These are phyloP conservation scores for Nomada goodeniana DNA, from an alignment of 2,888 invertebrate genomes.

Conservation along the genomic window DNA sequence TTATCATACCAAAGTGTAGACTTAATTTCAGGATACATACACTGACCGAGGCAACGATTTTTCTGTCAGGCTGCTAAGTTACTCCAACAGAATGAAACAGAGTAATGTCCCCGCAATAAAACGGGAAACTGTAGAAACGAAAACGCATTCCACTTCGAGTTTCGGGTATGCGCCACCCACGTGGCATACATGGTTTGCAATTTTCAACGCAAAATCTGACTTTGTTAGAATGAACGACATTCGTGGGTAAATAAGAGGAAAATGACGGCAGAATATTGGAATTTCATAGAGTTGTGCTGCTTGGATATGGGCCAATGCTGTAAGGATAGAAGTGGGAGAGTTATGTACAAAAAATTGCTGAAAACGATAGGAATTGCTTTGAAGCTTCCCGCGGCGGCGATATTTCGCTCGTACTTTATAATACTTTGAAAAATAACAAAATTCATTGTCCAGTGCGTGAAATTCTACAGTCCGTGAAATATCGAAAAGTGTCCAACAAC, in stretches of 20 bases:
- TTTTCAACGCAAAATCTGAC: not conserved
- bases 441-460: not conserved
- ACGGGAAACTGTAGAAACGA: too few species aligned
- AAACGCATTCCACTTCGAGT: too few species aligned
- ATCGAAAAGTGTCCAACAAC: too few species aligned
- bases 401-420: not conserved
- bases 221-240: not conserved
- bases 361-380: constrained; percentile 8
- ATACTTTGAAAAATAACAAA: not conserved
- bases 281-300: constrained; percentile 7
- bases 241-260: constrained; percentile 11
- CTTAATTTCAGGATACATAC: too few species aligned
- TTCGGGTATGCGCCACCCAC: not conserved
- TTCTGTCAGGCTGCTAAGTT: too few species aligned
- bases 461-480: not conserved
- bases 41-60: too few species aligned
- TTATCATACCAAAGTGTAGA: too few species aligned
- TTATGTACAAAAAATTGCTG: constrained; percentile 14
- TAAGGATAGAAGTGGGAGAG: constrained; percentile 25
- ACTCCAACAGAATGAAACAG: too few species aligned
- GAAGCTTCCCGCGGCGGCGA: not conserved
- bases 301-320: constrained; percentile 25
- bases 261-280: constrained; percentile 14
- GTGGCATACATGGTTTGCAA: not conserved
- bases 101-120: too few species aligned